A percentile compares a stretch with the other conserved stretches of the same genome.
phyloP scores from a whole-genome alignment of 2,888 invertebrate genomes.

The Cheiracanthium punctorium region DNA sequence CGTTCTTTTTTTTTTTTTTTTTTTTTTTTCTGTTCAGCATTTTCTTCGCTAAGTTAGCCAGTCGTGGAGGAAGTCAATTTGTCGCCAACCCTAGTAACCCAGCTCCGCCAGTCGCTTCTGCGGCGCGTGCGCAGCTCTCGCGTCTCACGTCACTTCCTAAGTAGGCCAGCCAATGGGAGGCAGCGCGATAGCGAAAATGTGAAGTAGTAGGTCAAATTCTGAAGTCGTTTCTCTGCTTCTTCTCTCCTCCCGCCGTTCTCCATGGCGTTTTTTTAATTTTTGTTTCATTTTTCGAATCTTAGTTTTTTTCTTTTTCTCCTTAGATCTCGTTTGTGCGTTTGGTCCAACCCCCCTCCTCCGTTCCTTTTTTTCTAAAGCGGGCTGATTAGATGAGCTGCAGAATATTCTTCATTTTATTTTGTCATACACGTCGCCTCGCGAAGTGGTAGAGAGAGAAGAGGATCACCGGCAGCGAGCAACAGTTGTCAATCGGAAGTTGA shows the following conservation, averaged over 20 bases:
- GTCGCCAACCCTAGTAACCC: too few species aligned
- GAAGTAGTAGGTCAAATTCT: conserved; percentile 62
- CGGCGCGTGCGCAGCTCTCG: neutral
- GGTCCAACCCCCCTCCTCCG: neutral
- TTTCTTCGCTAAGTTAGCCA: too few species aligned
- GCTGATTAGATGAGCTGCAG: too few species aligned
- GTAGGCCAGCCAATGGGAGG: conserved; percentile 40
- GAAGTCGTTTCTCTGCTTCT: neutral
- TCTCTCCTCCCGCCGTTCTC: neutral
- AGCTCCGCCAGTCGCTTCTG: too few species aligned
- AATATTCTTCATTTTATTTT: too few species aligned
- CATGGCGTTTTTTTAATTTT: neutral
- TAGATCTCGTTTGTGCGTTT: neutral
- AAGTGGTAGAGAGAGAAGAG: too few species aligned
- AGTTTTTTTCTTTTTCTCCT: neutral
- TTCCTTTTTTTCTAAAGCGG: too few species aligned
- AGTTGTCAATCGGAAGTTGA: neutral
- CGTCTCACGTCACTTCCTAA: conserved; percentile 12
- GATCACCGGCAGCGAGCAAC: neutral
- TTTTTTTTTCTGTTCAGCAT: too few species aligned
- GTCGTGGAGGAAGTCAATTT: too few species aligned
- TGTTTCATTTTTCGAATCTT: neutral
- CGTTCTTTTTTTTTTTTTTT: too few species aligned
- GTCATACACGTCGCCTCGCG: too few species aligned
- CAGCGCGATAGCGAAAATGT: conserved; percentile 45